Percentiles rank a stretch among this genome's conserved stretches.
These are phyloP conservation scores for Sipha flava DNA, from an alignment of 1,140 invertebrate genomes.

Conservation along the genomic window DNA sequence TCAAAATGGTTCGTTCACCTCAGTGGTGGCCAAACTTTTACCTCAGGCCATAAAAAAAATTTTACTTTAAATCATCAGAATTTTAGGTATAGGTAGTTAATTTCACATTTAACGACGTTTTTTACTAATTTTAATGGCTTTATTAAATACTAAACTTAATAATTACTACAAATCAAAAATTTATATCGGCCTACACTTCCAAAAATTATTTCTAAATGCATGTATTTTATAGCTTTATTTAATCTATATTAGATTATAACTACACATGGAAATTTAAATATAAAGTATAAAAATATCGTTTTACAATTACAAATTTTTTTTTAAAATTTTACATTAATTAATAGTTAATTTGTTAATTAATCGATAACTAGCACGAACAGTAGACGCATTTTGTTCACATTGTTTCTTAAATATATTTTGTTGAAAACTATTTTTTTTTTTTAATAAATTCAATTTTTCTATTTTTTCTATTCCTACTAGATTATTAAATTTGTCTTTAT, in stretches of 20 bases:
- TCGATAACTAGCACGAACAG: neutral
- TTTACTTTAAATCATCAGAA: neutral
- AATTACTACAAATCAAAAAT: neutral
- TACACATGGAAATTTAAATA: neutral
- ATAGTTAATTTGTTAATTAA: too few relatives aligned
- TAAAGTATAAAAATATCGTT: neutral
- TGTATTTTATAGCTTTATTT: too few relatives aligned
- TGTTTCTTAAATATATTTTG: neutral
- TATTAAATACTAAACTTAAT: neutral
- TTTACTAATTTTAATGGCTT: neutral
- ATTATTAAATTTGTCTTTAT: slow-evolving; percentile 26
- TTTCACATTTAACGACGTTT: neutral
- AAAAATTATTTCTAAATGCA: neutral
- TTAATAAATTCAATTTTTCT: neutral
- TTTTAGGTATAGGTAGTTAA: neutral
- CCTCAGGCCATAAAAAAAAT: neutral
- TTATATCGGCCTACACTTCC: neutral
- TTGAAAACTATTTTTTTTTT: neutral
- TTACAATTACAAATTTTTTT: neutral
- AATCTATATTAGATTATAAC: too few relatives aligned
- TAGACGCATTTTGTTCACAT: neutral
- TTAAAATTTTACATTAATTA: too few relatives aligned
- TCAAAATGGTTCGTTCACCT: too few relatives aligned
- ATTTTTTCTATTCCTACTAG: neutral
- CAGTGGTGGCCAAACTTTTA: neutral